Evolutionary conservation across 2,797 vertebrate species (phyloP).

Genomic region (Mormyrus proboscirostris): DNA sequence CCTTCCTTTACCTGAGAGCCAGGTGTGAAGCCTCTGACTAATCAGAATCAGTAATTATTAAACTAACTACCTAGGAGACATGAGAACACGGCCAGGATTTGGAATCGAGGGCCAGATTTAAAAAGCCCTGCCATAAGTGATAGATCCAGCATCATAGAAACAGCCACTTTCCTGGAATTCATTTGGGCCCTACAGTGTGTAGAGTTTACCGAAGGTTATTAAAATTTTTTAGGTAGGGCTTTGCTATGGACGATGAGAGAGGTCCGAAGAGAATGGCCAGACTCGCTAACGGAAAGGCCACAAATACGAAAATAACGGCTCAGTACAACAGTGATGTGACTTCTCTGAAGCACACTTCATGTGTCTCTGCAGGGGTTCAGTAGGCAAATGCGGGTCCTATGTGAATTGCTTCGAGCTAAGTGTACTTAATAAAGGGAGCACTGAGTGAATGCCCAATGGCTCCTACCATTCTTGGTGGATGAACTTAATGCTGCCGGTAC

Average conservation of each 20-base stretch:
- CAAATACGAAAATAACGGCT: neutral
- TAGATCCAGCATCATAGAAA: neutral
- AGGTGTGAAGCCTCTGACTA: neutral
- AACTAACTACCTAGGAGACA: neutral
- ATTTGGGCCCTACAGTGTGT: neutral
- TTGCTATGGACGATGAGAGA: neutral
- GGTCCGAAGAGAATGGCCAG: neutral
- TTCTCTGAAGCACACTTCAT: neutral
- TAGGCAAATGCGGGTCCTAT: neutral
- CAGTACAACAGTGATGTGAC: neutral
- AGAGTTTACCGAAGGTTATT: neutral
- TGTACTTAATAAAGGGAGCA: neutral
- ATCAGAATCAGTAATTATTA: neutral
- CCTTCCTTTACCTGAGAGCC: neutral
- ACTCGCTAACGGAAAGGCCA: neutral
- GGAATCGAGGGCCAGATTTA: neutral
- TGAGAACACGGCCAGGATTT: neutral
- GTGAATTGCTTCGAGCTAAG: neutral
- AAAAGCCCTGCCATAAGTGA: neutral
- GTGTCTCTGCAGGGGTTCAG: neutral
- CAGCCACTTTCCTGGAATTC: neutral
- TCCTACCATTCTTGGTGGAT: constrained; percentile 97
- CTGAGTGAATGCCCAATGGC: neutral
- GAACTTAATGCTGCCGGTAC: constrained; percentile 98
- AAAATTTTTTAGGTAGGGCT: neutral